Percentiles rank a stretch among this genome's conserved stretches.
These are phyloP conservation scores for Hylia prasina DNA, from an alignment of 2,113 vertebrate species.

Conservation along the genomic window DNA sequence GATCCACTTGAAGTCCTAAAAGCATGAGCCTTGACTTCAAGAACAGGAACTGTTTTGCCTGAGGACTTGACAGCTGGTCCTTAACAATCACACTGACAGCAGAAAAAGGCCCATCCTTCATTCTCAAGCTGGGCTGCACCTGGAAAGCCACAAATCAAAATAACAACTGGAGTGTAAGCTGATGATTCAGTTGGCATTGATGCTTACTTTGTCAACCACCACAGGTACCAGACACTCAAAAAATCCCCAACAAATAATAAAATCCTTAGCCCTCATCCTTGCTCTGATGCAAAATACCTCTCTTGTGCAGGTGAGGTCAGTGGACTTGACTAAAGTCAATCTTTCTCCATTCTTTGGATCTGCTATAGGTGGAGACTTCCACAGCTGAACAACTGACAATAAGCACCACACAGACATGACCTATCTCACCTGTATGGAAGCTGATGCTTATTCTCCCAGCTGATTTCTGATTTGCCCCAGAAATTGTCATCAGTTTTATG, in stretches of 20 bases:
- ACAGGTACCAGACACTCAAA: neutral
- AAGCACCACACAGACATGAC: neutral
- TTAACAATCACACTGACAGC: neutral
- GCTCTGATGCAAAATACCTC: neutral
- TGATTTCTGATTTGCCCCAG: neutral
- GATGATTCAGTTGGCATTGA: neutral
- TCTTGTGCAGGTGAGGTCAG: neutral
- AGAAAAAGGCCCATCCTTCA: neutral
- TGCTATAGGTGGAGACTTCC: neutral
- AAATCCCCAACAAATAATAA: neutral
- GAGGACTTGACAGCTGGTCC: neutral
- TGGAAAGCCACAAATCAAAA: neutral
- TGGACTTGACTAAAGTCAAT: neutral
- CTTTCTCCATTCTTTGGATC: neutral
- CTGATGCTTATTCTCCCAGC: neutral
- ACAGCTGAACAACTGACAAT: neutral
- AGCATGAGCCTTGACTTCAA: neutral
- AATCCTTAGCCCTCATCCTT: neutral
- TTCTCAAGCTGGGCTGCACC: neutral
- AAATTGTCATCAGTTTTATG: neutral
- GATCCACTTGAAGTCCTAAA: neutral
- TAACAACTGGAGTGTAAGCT: neutral
- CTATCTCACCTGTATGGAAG: neutral
- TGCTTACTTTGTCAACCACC: neutral
- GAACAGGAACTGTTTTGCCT: neutral